phyloP scores from a whole-genome alignment of 35 echinoderm and acorn worm species.

The Strongylocentrotus purpuratus region DNA sequence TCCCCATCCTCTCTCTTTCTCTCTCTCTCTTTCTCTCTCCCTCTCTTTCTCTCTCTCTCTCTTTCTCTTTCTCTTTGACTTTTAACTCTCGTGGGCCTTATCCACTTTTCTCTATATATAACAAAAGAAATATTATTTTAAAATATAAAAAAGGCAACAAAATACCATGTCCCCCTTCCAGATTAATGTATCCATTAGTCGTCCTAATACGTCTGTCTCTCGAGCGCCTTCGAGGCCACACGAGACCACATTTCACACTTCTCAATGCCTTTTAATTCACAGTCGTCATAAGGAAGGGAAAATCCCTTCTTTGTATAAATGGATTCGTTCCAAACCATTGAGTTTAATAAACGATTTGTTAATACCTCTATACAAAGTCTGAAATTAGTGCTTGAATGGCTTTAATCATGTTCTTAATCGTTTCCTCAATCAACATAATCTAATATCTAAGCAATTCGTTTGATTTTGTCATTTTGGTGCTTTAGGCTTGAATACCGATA shows the following conservation, averaged over 20 bases:
- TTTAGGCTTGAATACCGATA: too few species aligned
- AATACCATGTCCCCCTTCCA: neutral
- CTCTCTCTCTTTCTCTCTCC: conserved; percentile 17
- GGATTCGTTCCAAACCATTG: neutral
- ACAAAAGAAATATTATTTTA: too few species aligned
- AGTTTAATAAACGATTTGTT: too few species aligned
- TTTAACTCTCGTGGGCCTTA: too few species aligned
- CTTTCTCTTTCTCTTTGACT: neutral
- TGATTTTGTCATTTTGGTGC: too few species aligned
- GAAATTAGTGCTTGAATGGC: too few species aligned
- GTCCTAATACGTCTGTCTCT: neutral
- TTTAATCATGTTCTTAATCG: too few species aligned
- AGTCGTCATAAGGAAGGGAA: neutral
- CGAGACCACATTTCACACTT: neutral
- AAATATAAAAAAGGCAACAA: neutral
- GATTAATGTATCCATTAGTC: neutral
- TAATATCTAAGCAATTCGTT: too few species aligned
- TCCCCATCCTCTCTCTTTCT: neutral
- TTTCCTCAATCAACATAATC: too few species aligned
- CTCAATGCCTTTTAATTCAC: neutral
- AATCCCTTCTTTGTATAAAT: neutral
- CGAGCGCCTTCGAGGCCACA: neutral
- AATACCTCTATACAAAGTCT: too few species aligned
- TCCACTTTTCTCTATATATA: too few species aligned
- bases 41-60: neutral